A percentile compares a stretch with the other conserved stretches of the same genome.
Evolutionary conservation across 2,797 vertebrate species (phyloP).

Genomic region (Xiphorhynchus erythropygius): DNA sequence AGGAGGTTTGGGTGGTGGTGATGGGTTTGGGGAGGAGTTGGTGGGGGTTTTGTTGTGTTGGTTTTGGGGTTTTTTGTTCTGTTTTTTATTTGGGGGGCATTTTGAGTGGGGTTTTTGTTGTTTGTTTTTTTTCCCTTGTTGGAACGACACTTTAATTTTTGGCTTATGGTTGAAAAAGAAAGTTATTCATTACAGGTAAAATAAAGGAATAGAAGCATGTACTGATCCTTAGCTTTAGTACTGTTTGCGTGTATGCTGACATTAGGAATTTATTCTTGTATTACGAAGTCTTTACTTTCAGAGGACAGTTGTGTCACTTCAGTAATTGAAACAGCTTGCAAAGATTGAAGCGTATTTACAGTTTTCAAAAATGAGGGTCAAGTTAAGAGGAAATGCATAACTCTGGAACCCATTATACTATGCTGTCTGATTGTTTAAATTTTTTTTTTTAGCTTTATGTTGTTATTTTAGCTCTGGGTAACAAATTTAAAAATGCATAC

Average conservation of each 20-base stretch:
- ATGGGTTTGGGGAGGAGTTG: not conserved
- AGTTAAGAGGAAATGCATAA: not conserved
- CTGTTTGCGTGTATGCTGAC: not conserved
- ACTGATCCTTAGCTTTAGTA: not conserved
- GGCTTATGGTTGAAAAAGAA: not conserved
- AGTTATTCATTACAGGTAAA: not conserved
- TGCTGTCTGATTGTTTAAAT: not conserved
- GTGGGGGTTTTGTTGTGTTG: not conserved
- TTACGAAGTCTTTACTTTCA: not conserved
- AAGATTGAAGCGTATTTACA: not conserved
- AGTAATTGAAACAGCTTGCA: not conserved
- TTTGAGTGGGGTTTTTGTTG: not conserved
- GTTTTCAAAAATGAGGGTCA: not conserved
- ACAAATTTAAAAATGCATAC: not conserved
- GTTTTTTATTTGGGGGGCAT: not conserved
- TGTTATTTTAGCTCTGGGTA: conserved; percentile 4
- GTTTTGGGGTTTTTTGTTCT: not conserved
- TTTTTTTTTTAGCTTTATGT: not conserved
- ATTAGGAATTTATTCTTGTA: not conserved
- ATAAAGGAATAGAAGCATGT: not conserved
- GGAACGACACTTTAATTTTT: not conserved
- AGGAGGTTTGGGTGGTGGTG: not conserved
- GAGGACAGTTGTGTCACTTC: not conserved
- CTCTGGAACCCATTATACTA: not conserved
- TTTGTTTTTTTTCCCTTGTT: not conserved